These are phyloP conservation scores for Pedicia rivosa DNA, from an alignment of 2,888 invertebrate species.

Conservation along the genomic window DNA sequence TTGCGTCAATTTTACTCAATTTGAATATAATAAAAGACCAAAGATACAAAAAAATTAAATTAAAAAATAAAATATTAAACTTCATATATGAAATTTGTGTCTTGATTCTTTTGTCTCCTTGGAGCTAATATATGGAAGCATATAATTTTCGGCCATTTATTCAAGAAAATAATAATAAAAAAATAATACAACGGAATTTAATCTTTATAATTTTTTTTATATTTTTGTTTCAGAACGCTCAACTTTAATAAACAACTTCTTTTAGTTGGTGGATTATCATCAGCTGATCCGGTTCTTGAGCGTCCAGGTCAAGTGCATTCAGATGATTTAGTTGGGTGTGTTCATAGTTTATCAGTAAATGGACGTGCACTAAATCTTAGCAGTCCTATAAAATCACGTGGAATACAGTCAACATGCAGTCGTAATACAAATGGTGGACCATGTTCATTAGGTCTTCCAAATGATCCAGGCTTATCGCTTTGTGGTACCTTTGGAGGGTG, in stretches of 20 bases:
- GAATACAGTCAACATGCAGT: conserved; percentile 60
- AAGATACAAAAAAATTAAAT: no score
- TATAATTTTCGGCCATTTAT: no score
- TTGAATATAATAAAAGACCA: no score
- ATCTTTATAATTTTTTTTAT: no score
- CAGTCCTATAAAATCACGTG: conserved; percentile 52
- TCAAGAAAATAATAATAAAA: no score
- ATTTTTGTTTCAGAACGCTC: conserved; percentile 51
- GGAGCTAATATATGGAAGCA: no score
- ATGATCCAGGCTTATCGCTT: conserved; percentile 24
- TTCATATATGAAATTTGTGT: no score
- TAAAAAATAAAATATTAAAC: no score
- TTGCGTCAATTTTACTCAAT: no score
- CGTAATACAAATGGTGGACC: conserved; percentile 48
- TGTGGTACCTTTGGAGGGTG: conserved; percentile 56
- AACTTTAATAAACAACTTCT: conserved; percentile 83
- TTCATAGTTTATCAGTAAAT: conserved; percentile 80
- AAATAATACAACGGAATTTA: no score
- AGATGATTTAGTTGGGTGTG: conserved; percentile 87
- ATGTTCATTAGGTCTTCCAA: conserved; percentile 34
- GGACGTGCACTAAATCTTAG: conserved; percentile 70
- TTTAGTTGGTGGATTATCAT: conserved; percentile 68
- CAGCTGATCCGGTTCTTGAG: conserved; percentile 74
- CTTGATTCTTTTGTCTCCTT: no score
- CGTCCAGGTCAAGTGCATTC: conserved; percentile 80